These are phyloP conservation scores for Centruroides sculpturatus DNA, from an alignment of 1,140 invertebrate genomes.

Conservation along the genomic window DNA sequence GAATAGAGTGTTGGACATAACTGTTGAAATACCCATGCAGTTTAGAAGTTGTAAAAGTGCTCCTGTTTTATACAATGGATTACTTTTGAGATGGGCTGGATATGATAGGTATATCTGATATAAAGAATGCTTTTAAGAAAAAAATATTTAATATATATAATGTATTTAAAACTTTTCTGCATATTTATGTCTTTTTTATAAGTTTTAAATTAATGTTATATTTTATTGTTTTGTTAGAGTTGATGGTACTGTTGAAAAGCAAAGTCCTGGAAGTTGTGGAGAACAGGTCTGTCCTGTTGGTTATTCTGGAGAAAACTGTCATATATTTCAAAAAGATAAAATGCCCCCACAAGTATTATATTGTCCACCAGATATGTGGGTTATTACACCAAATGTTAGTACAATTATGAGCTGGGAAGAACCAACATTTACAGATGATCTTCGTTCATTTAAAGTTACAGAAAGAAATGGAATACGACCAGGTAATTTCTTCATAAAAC, in stretches of 20 bases:
- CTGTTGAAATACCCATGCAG: slow-evolving; percentile 64
- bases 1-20: slow-evolving; percentile 75
- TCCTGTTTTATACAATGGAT: slow-evolving; percentile 68
- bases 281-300: slow-evolving; percentile 71
- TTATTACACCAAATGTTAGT: slow-evolving; percentile 80
- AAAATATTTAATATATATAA: too few relatives aligned
- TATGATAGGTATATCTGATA: slow-evolving; percentile 44
- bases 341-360: slow-evolving; percentile 68
- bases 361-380: slow-evolving; percentile 86
- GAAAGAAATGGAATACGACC: slow-evolving; percentile 76
- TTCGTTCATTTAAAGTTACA: slow-evolving; percentile 51
- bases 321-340: slow-evolving; percentile 69
- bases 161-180: too few relatives aligned
- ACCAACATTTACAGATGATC: slow-evolving; percentile 77
- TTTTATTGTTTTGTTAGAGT: slow-evolving; percentile 35
- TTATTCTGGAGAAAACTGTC: slow-evolving; percentile 65
- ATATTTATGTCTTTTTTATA: too few relatives aligned
- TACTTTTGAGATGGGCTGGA: slow-evolving; percentile 79
- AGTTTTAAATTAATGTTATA: neutral
- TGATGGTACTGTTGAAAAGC: slow-evolving; percentile 69
- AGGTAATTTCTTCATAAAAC: slow-evolving; percentile 32
- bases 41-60: slow-evolving; percentile 59
- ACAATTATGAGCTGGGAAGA: slow-evolving; percentile 88
- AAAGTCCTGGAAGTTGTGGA: slow-evolving; percentile 75
- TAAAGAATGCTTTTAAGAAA: too few relatives aligned